Percentiles rank a stretch among this genome's conserved stretches.
Evolutionary conservation across 2,113 vertebrate species (phyloP).

Genomic region (Machaerirhynchus nigripectus): DNA sequence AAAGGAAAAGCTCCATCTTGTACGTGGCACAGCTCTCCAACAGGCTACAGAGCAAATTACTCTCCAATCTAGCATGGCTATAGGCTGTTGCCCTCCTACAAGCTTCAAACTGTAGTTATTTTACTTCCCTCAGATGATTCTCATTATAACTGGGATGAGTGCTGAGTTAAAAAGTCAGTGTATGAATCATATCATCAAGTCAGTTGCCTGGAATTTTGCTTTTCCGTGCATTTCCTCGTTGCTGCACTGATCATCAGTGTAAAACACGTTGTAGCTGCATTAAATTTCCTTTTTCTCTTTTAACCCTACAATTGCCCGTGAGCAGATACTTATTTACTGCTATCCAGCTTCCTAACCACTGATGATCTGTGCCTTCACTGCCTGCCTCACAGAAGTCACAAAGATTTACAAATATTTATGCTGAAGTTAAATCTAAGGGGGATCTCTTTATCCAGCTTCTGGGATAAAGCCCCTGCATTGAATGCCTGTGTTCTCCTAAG

Average conservation of each 20-base stretch:
- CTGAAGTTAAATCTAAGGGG: not conserved
- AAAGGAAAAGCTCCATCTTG: not conserved
- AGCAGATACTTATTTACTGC: not conserved
- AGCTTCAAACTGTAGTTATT: not conserved
- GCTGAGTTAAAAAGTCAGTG: not conserved
- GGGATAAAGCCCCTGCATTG: not conserved
- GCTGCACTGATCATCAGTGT: not conserved
- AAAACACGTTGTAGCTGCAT: not conserved
- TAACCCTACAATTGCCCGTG: not conserved
- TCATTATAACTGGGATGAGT: not conserved
- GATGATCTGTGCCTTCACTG: not conserved
- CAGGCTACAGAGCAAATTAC: not conserved
- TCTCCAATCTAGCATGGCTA: not conserved
- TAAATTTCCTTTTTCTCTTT: not conserved
- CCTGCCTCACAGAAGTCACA: not conserved
- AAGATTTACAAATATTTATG: not conserved
- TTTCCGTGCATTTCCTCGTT: not conserved
- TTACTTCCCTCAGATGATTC: conserved; percentile 15
- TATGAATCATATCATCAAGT: not conserved
- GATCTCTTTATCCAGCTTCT: not conserved
- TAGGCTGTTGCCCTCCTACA: not conserved
- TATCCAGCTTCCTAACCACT: not conserved
- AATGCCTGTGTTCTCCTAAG: not conserved
- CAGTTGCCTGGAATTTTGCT: conserved; percentile 17
- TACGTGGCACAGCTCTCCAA: not conserved